A percentile compares a stretch with the other conserved stretches of the same genome.
Evolutionary conservation across 1,140 invertebrate species (phyloP).

Genomic region (Lordiphosa clarofinis): DNA sequence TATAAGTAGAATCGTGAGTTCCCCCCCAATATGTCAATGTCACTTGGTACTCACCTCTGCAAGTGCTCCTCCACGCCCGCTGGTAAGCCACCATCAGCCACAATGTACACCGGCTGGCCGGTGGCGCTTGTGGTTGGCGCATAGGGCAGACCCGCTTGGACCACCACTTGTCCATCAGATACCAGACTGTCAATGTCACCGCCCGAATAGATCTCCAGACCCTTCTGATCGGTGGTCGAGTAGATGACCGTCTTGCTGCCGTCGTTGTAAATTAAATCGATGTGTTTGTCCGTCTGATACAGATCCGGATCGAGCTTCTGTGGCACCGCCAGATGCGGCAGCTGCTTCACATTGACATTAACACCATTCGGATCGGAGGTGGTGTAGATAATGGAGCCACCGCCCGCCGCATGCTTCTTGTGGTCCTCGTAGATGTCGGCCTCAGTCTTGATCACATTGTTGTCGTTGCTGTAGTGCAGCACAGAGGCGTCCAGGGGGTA

Average conservation of each 20-base stretch:
- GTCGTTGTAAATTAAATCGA: slow-evolving; percentile 90
- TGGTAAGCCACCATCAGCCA: slow-evolving; percentile 59
- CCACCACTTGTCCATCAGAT: slow-evolving; percentile 75
- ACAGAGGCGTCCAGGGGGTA: slow-evolving; percentile 74
- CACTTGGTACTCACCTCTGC: slow-evolving; percentile 70
- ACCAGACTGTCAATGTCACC: slow-evolving; percentile 80
- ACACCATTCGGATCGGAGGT: slow-evolving; percentile 78
- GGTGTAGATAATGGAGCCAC: slow-evolving; percentile 77
- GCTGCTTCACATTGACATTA: slow-evolving; percentile 81
- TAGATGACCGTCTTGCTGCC: slow-evolving; percentile 90
- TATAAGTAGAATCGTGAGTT: too few species aligned
- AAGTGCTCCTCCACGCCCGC: slow-evolving; percentile 70
- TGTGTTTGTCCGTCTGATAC: slow-evolving; percentile 79
- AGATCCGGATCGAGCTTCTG: slow-evolving; percentile 72
- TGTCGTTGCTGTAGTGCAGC: slow-evolving; percentile 66
- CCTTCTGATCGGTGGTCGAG: slow-evolving; percentile 83
- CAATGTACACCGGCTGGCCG: slow-evolving; percentile 77
- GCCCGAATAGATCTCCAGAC: slow-evolving; percentile 80
- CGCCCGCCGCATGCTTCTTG: slow-evolving; percentile 66
- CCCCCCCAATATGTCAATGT: too few species aligned
- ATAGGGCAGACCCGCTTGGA: slow-evolving; percentile 74
- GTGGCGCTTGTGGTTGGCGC: slow-evolving; percentile 57
- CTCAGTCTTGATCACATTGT: slow-evolving; percentile 73
- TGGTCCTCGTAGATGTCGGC: slow-evolving; percentile 76
- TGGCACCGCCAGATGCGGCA: slow-evolving; percentile 81